Evolutionary conservation across 2,797 vertebrate genomes (phyloP).

Genomic region (Cryptoprocta ferox): DNA sequence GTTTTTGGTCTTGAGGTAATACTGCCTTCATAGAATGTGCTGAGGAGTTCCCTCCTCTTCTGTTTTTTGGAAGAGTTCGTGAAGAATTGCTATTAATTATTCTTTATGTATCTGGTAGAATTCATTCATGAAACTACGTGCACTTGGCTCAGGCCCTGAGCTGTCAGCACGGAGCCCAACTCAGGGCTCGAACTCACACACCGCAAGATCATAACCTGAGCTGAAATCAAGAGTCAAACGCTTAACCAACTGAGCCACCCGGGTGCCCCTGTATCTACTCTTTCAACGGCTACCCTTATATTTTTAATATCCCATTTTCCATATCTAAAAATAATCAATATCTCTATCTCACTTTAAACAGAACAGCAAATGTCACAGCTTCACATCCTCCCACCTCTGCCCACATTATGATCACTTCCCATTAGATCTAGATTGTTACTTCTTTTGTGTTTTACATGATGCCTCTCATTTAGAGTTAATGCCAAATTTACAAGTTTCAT

Average conservation of each 20-base stretch:
- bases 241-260: too few relatives aligned
- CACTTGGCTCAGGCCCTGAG: background rate
- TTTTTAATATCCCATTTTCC: background rate
- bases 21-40: background rate
- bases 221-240: too few relatives aligned
- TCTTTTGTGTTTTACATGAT: background rate
- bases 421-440: background rate
- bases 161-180: too few relatives aligned
- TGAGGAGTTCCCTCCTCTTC: background rate
- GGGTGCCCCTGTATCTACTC: background rate
- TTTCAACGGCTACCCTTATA: background rate
- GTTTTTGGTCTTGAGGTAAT: background rate
- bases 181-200: too few relatives aligned
- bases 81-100: background rate
- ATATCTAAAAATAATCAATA: background rate
- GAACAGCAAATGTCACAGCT: background rate
- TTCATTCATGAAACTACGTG: background rate
- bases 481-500: background rate
- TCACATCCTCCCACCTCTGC: background rate
- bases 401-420: background rate
- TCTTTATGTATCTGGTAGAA: background rate
- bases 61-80: background rate
- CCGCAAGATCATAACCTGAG: too few relatives aligned
- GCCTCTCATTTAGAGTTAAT: background rate
- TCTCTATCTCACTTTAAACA: background rate